Conservation (phyloP, 2,888 invertebrate genomes). For the Oscheius sp. region DNA sequence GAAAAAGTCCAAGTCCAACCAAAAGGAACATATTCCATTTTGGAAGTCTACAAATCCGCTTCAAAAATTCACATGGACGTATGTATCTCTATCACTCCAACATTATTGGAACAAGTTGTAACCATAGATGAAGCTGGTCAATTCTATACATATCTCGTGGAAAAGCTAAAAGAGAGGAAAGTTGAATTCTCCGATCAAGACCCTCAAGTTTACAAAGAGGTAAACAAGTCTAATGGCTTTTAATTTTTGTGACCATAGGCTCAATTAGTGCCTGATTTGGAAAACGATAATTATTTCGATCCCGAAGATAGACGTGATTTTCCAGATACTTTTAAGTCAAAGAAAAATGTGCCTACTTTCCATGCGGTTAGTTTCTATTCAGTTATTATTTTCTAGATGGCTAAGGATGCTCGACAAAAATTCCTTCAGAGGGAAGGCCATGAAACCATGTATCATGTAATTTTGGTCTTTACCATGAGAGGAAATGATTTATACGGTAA, state of each 20-base stretch:
- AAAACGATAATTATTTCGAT: not conserved
- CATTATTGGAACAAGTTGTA: not conserved
- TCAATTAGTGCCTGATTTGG: not conserved
- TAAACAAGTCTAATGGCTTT: not conserved
- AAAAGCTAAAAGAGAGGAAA: constrained; percentile 1
- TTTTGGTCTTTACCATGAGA: not conserved
- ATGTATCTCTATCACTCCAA: not conserved
- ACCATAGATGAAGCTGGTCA: not conserved
- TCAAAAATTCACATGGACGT: not conserved
- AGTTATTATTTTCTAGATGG: not conserved
- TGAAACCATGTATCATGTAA: not conserved
- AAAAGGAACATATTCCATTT: constrained; percentile 2
- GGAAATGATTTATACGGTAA: constrained; percentile 16
- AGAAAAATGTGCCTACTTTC: not conserved
- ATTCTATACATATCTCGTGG: not conserved
- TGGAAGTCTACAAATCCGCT: constrained; percentile 1
- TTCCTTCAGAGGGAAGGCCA: not conserved
- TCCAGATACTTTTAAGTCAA: not conserved
- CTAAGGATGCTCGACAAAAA: not conserved
- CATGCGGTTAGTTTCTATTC: not conserved
- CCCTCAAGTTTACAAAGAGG: not conserved
- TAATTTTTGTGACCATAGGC: not conserved
- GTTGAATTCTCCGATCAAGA: not conserved
- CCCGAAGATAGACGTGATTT: not conserved
- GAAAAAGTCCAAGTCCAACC: not conserved